Percentiles rank a stretch among this genome's conserved stretches.
Evolutionary conservation across 2,797 vertebrate species (phyloP).

Genomic region (Champsocephalus gunnari): DNA sequence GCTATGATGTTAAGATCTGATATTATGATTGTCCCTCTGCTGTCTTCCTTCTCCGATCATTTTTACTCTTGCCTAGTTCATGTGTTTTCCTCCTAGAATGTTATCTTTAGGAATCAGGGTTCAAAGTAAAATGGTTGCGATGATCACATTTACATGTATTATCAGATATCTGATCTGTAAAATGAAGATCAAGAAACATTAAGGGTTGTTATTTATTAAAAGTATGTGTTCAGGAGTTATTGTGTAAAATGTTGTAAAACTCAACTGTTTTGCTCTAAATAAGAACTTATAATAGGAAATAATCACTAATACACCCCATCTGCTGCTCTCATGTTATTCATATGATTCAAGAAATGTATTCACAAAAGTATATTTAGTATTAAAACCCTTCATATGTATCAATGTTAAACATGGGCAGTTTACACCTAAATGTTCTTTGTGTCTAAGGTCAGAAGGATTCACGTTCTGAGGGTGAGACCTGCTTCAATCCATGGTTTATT

Average conservation of each 20-base stretch:
- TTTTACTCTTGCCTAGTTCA: not conserved
- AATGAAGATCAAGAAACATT: not conserved
- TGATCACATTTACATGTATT: not conserved
- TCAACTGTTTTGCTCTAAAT: not conserved
- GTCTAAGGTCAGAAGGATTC: conserved; percentile 37
- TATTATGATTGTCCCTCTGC: conserved; percentile 17
- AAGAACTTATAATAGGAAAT: not conserved
- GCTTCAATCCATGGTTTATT: conserved; percentile 65
- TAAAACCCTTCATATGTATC: not conserved
- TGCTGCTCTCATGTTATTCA: too few species aligned
- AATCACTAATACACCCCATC: not conserved
- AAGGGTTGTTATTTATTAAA: not conserved
- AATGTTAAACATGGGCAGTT: not conserved
- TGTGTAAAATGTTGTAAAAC: conserved; percentile 3
- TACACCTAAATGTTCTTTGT: not conserved
- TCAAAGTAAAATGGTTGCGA: not conserved
- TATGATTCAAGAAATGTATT: too few species aligned
- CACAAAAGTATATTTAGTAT: not conserved
- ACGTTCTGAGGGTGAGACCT: conserved; percentile 38
- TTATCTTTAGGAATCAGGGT: not conserved
- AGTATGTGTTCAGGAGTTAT: not conserved
- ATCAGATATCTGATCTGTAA: not conserved
- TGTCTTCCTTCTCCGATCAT: conserved; percentile 1
- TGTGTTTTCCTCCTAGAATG: not conserved
- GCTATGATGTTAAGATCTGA: conserved; percentile 32